A percentile compares a stretch with the other conserved stretches of the same genome.
These are phyloP conservation scores for Callyntrura sp. DNA, from an alignment of 2,888 invertebrate species.

Conservation along the genomic window DNA sequence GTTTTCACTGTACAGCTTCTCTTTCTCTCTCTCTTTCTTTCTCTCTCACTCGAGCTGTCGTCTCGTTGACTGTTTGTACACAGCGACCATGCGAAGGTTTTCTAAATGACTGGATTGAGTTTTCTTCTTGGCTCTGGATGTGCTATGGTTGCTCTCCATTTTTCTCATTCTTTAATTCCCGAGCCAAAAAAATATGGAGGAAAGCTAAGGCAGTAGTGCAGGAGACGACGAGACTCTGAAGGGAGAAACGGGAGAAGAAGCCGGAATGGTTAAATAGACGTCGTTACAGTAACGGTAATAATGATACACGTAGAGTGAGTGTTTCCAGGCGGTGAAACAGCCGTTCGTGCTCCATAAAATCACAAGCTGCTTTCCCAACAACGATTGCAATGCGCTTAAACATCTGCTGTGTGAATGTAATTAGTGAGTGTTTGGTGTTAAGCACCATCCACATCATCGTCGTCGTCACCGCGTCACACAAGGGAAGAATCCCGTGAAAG, in stretches of 20 bases:
- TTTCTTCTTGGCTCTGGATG: slow-evolving; percentile 21
- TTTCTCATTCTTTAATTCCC: slow-evolving; percentile 3
- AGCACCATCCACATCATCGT: background rate
- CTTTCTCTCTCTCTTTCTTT: background rate
- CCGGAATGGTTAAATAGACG: background rate
- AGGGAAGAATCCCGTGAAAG: no score
- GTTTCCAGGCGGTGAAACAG: background rate
- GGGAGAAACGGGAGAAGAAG: background rate
- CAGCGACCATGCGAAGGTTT: background rate
- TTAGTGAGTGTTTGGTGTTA: background rate
- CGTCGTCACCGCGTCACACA: background rate
- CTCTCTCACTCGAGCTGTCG: background rate
- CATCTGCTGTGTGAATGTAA: background rate
- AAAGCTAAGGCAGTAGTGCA: no score
- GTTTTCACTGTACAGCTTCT: background rate
- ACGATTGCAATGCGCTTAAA: background rate
- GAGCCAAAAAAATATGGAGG: slow-evolving; percentile 1
- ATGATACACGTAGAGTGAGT: background rate
- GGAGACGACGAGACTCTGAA: background rate
- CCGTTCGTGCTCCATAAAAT: background rate
- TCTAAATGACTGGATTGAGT: background rate
- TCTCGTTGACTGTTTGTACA: background rate
- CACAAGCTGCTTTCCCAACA: background rate
- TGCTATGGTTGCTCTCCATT: slow-evolving; percentile 3
- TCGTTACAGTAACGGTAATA: background rate